Conservation (phyloP, 2,113 vertebrate genomes). For the Riparia riparia region DNA sequence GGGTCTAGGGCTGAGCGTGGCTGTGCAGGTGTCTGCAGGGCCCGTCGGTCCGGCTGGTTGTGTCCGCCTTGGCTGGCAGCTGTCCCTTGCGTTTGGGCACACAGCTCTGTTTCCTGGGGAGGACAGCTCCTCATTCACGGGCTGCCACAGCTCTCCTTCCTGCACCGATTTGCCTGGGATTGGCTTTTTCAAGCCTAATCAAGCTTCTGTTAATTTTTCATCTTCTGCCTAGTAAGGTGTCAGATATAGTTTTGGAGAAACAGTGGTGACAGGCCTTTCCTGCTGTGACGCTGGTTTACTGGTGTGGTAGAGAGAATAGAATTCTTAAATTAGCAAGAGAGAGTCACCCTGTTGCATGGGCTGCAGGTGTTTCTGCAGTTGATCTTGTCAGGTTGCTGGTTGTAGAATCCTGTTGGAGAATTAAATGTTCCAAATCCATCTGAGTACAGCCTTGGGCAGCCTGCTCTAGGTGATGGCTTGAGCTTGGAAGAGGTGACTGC, state of each 20-base stretch:
- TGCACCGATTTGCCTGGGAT: neutral
- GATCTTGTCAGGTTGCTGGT: neutral
- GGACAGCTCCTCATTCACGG: neutral
- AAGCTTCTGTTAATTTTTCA: neutral
- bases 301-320: neutral
- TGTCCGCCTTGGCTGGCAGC: neutral
- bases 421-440: neutral
- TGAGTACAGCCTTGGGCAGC: neutral
- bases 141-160: neutral
- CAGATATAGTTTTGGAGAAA: fast-evolving
- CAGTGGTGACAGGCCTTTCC: neutral
- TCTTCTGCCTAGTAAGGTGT: neutral
- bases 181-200: neutral
- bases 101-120: neutral
- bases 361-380: neutral
- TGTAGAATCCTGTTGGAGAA: neutral
- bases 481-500: neutral
- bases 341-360: neutral
- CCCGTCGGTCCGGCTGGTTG: neutral
- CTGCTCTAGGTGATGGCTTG: neutral
- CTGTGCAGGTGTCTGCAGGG: neutral
- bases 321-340: neutral
- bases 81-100: neutral
- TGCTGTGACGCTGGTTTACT: neutral
- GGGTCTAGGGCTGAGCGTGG: fast-evolving